These are phyloP conservation scores for Vanessa atalanta DNA, from an alignment of 1,140 invertebrate genomes.

Conservation along the genomic window DNA sequence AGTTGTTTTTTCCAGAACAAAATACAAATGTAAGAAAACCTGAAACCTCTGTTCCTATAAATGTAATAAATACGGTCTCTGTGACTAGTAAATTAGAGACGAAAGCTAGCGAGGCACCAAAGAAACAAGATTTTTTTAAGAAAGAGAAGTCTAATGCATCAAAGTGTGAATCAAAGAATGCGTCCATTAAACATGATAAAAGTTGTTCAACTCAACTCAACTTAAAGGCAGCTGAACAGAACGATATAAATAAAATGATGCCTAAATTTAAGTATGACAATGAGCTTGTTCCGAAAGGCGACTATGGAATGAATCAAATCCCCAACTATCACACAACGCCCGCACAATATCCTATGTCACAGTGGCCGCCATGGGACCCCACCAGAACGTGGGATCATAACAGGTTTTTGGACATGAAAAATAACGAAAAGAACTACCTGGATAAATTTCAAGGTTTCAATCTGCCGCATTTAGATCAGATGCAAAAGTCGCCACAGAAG, in stretches of 20 bases:
- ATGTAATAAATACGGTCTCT: constrained; percentile 70
- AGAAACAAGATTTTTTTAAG: constrained; percentile 81
- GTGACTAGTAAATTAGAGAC: constrained; percentile 70
- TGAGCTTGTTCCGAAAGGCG: constrained; percentile 79
- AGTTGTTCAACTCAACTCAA: constrained; percentile 61
- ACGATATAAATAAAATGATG: constrained; percentile 78
- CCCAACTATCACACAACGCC: constrained; percentile 83
- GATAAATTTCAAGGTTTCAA: constrained; percentile 81
- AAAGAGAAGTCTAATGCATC: constrained; percentile 73
- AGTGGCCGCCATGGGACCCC: constrained; percentile 83
- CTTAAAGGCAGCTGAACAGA: constrained; percentile 68
- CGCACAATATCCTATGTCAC: constrained; percentile 82
- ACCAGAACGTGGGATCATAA: constrained; percentile 78
- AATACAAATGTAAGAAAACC: constrained; percentile 64
- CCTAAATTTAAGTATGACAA: constrained; percentile 81
- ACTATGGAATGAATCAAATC: constrained; percentile 82
- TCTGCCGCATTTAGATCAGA: constrained; percentile 80
- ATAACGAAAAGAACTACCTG: constrained; percentile 75
- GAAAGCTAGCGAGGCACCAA: constrained; percentile 69
- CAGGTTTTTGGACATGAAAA: constrained; percentile 75
- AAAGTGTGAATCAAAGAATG: constrained; percentile 73
- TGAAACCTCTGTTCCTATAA: constrained; percentile 74
- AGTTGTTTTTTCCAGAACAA: constrained; percentile 79
- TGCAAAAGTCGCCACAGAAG: constrained; percentile 79
- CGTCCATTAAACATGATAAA: constrained; percentile 75